Percentiles rank a stretch among this genome's conserved stretches.
These are phyloP conservation scores for Melanargia galathea DNA, from an alignment of 2,888 invertebrate species.

Conservation along the genomic window DNA sequence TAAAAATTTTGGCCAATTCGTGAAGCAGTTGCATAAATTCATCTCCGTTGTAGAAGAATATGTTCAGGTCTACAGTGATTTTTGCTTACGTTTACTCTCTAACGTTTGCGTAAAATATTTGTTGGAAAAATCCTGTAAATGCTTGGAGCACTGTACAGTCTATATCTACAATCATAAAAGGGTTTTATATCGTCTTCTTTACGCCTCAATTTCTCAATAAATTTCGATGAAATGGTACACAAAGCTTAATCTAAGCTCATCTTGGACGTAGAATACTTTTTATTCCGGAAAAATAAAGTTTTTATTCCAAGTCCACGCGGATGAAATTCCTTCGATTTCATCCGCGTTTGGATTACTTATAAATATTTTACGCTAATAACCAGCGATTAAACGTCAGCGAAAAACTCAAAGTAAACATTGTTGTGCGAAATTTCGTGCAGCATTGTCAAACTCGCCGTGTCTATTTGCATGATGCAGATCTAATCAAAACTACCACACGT, in stretches of 20 bases:
- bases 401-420: background rate
- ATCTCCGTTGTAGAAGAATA: constrained; percentile 16
- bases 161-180: background rate
- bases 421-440: constrained; percentile 17
- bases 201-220: background rate
- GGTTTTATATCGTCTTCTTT: background rate
- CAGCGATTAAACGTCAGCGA: background rate
- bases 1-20: constrained; percentile 8
- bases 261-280: background rate
- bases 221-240: background rate
- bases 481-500: constrained; percentile 8
- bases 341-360: background rate
- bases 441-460: constrained; percentile 13
- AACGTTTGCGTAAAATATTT: background rate
- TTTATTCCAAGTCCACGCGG: background rate
- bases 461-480: constrained; percentile 2
- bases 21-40: background rate
- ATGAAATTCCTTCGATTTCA: no score
- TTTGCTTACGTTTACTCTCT: background rate
- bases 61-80: background rate
- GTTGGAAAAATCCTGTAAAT: background rate
- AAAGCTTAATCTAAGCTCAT: background rate
- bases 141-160: background rate
- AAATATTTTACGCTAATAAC: background rate
- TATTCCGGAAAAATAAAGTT: background rate